These are phyloP conservation scores for Hylia prasina DNA, from an alignment of 2,113 vertebrate species.

Conservation along the genomic window DNA sequence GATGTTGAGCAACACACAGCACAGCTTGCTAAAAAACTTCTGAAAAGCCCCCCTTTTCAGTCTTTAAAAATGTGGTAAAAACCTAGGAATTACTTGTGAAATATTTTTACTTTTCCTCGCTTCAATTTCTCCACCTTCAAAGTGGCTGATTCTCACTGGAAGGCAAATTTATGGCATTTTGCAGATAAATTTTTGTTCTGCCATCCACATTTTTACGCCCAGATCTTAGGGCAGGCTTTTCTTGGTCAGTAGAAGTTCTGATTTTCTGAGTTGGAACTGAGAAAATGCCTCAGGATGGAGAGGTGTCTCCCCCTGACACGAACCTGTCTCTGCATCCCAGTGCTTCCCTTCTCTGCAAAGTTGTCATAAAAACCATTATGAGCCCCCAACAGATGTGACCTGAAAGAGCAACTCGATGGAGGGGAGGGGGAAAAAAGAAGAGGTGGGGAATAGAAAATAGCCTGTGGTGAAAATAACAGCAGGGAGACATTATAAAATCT, in stretches of 20 bases:
- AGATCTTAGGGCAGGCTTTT: neutral
- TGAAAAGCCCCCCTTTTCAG: neutral
- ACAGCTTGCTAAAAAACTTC: neutral
- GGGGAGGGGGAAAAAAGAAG: neutral
- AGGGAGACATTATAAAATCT: slow-evolving; percentile 73
- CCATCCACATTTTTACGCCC: neutral
- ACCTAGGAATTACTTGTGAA: neutral
- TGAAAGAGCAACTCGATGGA: slow-evolving; percentile 22
- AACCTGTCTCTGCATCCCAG: slow-evolving; percentile 34
- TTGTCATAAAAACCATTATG: slow-evolving; percentile 75
- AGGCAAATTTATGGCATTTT: neutral
- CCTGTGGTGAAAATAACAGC: slow-evolving; percentile 73
- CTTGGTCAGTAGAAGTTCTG: neutral
- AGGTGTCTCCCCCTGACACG: neutral
- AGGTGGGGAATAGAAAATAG: slow-evolving; percentile 62
- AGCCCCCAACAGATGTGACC: slow-evolving; percentile 75
- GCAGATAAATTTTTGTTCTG: neutral
- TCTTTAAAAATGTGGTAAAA: neutral
- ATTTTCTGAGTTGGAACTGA: neutral
- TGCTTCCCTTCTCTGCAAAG: slow-evolving; percentile 58
- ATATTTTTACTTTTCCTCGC: neutral
- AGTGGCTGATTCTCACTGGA: neutral
- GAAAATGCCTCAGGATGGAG: slow-evolving; percentile 3
- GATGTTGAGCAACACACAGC: accelerated
- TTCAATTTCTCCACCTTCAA: neutral